A percentile compares a stretch with the other conserved stretches of the same genome.
Evolutionary conservation across 2,113 vertebrate species (phyloP).

Genomic region (Heterotilapia buettikoferi): DNA sequence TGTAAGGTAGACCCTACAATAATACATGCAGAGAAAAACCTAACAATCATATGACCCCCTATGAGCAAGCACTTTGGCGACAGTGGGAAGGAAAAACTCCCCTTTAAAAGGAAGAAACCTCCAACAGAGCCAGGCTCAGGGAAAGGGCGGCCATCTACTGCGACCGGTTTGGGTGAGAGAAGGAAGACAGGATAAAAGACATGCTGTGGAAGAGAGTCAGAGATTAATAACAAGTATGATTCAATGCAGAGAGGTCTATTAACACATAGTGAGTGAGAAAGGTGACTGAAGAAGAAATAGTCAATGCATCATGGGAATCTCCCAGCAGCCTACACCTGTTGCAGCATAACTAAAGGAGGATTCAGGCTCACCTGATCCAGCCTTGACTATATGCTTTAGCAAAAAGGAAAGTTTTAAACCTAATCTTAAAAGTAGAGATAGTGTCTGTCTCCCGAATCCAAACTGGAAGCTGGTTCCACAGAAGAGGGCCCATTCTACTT

Average conservation of each 20-base stretch:
- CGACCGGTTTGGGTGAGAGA: neutral
- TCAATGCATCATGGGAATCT: neutral
- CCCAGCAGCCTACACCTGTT: neutral
- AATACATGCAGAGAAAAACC: neutral
- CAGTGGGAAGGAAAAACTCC: neutral
- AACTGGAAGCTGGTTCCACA: neutral
- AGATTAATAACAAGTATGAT: neutral
- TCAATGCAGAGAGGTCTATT: accelerated
- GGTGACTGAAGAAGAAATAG: neutral
- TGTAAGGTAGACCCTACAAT: neutral
- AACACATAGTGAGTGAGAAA: neutral
- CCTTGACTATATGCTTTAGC: neutral
- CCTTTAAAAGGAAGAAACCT: neutral
- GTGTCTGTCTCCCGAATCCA: neutral
- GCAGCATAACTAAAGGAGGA: neutral
- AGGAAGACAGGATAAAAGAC: neutral
- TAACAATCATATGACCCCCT: neutral
- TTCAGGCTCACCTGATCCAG: neutral
- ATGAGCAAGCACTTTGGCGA: neutral
- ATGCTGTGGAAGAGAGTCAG: neutral
- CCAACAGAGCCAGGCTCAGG: accelerated
- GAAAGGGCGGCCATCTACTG: neutral
- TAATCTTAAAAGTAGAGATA: neutral
- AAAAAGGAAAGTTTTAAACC: neutral
- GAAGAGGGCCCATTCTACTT: neutral